Evolutionary conservation across 37 sponge, comb jelly and placozoan genomes (phyloP).

Genomic region (Petrosia ficiformis): DNA sequence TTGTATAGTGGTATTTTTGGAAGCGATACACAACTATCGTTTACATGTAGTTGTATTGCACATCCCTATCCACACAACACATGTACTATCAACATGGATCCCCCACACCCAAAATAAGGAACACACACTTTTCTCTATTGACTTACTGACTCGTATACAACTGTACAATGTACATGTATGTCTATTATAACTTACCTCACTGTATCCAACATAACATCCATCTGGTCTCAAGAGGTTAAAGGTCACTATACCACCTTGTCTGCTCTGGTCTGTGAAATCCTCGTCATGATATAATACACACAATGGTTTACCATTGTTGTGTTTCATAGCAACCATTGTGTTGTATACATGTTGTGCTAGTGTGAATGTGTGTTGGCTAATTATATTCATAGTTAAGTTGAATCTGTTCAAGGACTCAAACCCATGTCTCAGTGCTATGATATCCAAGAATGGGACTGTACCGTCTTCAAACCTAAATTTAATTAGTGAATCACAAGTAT

Average conservation of each 20-base stretch:
- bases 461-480: slow-evolving; percentile 82
- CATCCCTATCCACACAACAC: no score
- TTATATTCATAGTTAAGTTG: slow-evolving; percentile 39
- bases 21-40: no score
- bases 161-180: neutral
- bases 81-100: no score
- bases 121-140: no score
- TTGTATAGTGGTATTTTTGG: no score
- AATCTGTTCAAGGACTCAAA: slow-evolving; percentile 60
- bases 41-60: no score
- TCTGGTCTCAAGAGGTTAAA: slow-evolving; percentile 75
- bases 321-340: slow-evolving; percentile 27
- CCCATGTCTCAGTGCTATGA: slow-evolving; percentile 83
- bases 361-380: slow-evolving; percentile 67
- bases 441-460: slow-evolving; percentile 82
- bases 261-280: slow-evolving; percentile 19
- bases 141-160: no score
- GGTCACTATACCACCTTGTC: slow-evolving; percentile 82
- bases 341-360: slow-evolving; percentile 59
- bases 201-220: slow-evolving; percentile 77
- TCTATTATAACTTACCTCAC: slow-evolving; percentile 66
- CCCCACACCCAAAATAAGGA: no score
- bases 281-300: slow-evolving; percentile 55
- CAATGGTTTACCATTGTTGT: slow-evolving; percentile 67
- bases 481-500: no score